Evolutionary conservation across 2,888 invertebrate species (phyloP).

Genomic region (Margaritifera margaritifera): DNA sequence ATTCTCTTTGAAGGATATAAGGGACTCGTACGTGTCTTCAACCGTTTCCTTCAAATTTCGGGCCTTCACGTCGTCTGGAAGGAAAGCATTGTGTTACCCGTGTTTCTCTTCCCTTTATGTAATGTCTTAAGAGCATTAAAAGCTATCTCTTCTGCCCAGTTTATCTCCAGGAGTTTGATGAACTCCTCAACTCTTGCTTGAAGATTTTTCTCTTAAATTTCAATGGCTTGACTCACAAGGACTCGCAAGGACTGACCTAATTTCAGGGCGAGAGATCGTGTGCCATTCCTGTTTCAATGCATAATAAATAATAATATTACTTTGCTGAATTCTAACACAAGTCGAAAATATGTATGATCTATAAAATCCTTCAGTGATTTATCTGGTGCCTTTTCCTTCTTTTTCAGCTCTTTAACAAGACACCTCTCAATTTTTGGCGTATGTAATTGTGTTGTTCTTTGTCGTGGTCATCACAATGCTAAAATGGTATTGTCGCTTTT

Average conservation of each 20-base stretch:
- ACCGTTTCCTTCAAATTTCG: too few species aligned
- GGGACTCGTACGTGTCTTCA: too few species aligned
- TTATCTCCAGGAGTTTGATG: constrained; percentile 4
- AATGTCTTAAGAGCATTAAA: too few species aligned
- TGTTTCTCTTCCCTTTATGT: neutral
- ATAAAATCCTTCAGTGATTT: constrained; percentile 1
- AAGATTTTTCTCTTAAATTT: neutral
- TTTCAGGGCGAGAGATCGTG: constrained; percentile 2
- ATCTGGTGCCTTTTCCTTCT: neutral
- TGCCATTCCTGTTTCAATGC: neutral
- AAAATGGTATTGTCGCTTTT: constrained; percentile 2
- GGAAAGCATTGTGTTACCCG: neutral
- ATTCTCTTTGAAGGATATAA: too few species aligned
- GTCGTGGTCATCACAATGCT: too few species aligned
- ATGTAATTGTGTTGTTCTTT: too few species aligned
- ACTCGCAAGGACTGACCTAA: constrained; percentile 2
- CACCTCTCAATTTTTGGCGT: constrained; percentile 1
- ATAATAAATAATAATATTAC: neutral
- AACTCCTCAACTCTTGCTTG: constrained; percentile 3
- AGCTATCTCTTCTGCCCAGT: neutral
- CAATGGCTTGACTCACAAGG: constrained; percentile 1
- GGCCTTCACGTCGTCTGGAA: too few species aligned
- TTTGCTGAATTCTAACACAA: neutral
- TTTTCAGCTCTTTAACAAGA: neutral
- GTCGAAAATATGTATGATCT: neutral